Evolutionary conservation across 2,888 invertebrate species (phyloP), one percentile per base, ranked within the genome.

Genomic region (Pycnomerus fuliginosus): DNA sequence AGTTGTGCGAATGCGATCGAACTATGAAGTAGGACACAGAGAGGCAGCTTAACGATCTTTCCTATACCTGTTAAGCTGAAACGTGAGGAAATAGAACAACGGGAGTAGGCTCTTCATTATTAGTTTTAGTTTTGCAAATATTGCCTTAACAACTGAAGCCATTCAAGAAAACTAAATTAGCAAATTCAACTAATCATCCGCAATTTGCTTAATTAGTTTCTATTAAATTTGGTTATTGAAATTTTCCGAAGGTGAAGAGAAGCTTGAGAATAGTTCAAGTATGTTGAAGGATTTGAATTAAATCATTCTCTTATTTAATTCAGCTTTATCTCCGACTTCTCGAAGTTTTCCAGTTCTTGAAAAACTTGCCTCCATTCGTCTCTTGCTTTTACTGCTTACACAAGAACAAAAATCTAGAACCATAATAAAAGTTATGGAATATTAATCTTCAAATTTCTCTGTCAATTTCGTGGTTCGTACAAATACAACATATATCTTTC

Each of bases 341-440:
- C 22, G 27, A 39, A 39, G 39, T 33, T 44, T 7, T 8, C 10
- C 15, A 44, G 39, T 39, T 39, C 34, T 28, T 34, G 38, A 34
- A 44, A 34, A 44, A 44, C 24, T 44, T 44, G 22, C 36, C 27
- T 27, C 44, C 39, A 39, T 44, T 39, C 33, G 39, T 44, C 39
- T 44, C 34, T 34, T 7, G 34, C 17, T 44, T 37, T 29, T 27
- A 29, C 16, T 44, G 34, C 39, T 33, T 44, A 37, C 29, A 31
- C 32, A 15, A 13, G 32, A 39, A 33, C 16, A 33, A 23, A 27
- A 22, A 4, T 36, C 7, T 5, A 25, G 4, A 13, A 24, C 14
- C 16, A 3, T 25, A 35, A 35, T 27, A 35, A 25, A 22, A 3
- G 23, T 13, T 12, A 33, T 22, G 14, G 16, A 15, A 37, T 28